Base-by-base conservation (phyloP, 1,140 invertebrate species). In the Marisa cornuarietis region DNA sequence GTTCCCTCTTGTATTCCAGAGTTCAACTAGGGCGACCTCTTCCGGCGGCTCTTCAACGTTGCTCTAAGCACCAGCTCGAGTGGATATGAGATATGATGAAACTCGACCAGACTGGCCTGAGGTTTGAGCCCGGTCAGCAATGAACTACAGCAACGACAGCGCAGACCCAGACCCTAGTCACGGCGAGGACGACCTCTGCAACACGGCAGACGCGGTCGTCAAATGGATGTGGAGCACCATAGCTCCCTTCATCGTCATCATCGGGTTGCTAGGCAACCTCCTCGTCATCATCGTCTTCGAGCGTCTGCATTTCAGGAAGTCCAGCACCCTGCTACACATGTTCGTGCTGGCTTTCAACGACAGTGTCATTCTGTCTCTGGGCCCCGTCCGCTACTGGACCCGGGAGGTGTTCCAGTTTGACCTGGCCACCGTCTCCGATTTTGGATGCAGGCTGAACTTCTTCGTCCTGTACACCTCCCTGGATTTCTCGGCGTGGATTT, bases 401-500 rank as follows among this genome's bases (percentile, higher is more conserved):
- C 7, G 62, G 11, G 69, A 85, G 26, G 52, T 78, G 9, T 84
- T 86, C 66, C 54, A 85, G 13, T 78, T 74, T 16, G 86, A 89
- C 74, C 66, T 88, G 16, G 69, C 85, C 51, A 71, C 66, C 20
- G 13, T 82, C 14, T 82, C 79, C 54, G 31, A 81, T 31, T 68
- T 69, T 13, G 78, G 82, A 0, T 89, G 88, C 71, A 85, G 84
- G 78, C 42, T 86, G 1, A 81, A 87, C 80, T 74, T 84, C 9
- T 89, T 87, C 77, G 62, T 86, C 16, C 79, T 86, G 3, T 89
- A 89, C 76, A 54, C 81, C 18, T 69, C 79, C 16, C 82, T 87
- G 82, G 83, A 89, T 54, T 85, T 79, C 76, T 89, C 87, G 0
- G 85, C 88, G 0, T 89, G 88, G 88, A 85, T 87, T 72, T 79